Conservation (phyloP, 2,888 invertebrate genomes). For the Diadegma fenestrale region DNA sequence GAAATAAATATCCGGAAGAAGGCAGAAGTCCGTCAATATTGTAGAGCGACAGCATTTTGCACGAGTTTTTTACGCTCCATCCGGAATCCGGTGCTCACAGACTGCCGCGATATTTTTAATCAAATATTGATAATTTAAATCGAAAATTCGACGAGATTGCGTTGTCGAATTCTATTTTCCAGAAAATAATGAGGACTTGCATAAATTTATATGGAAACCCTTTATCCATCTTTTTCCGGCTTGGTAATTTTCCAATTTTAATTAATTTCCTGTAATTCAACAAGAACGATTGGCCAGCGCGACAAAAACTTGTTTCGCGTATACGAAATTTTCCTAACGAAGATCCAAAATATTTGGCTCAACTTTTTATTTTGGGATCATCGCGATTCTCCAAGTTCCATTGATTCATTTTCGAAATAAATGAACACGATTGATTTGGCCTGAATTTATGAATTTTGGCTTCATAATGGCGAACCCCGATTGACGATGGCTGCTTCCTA, state of each 20-base stretch:
- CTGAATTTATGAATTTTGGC: neutral
- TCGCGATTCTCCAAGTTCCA: neutral
- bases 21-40: constrained; percentile 26
- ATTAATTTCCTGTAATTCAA: neutral
- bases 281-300: neutral
- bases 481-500: neutral
- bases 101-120: neutral
- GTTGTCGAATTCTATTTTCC: too few species aligned
- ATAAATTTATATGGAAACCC: too few species aligned
- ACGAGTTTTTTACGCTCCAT: neutral
- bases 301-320: neutral
- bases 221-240: too few species aligned
- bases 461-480: neutral
- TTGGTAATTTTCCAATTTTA: too few species aligned
- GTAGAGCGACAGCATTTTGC: constrained; percentile 7
- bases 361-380: neutral
- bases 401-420: neutral
- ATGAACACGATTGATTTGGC: neutral
- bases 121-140: too few species aligned
- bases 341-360: neutral
- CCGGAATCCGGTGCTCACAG: neutral
- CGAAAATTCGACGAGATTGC: too few species aligned
- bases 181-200: too few species aligned
- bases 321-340: neutral
- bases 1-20: constrained; percentile 13